Evolutionary conservation across 1,140 invertebrate genomes (phyloP), one percentile per base, ranked within the genome.

Genomic region (Telenomus remus): DNA sequence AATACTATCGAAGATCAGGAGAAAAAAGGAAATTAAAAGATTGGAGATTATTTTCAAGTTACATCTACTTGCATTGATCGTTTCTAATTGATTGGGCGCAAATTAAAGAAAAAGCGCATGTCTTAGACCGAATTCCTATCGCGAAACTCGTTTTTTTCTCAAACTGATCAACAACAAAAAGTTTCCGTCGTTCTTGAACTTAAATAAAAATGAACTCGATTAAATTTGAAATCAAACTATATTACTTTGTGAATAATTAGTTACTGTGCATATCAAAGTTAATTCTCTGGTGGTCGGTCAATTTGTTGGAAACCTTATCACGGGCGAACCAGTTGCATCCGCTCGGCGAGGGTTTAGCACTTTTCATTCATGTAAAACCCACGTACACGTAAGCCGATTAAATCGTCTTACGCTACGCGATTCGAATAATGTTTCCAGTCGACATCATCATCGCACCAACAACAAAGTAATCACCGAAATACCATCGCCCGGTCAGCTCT

Each of bases 401-500:
- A 75, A 75, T 75, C 72, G 59, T 75, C 72, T 75, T 75, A 69
- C 64, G 48, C 47, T 19, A 6, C 19, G 59, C 72, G 44, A 64
- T 65, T 69, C 64, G 60, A 69, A 69, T 75, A 69, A 59, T 64
- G 64, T 75, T 75, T 75, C 60, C 72, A 75, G 59, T 69, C 72
- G 65, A 75, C 72, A 75, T 75, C 72, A 75, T 75, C 72, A 75
- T 69, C 65, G 72, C 59, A 12, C 14, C 54, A 54, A 69, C 53
- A 59, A 75, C 72, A 75, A 75, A 69, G 72, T 64, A 75, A 75
- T 75, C 72, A 60, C 65, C 72, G 65, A 75, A 75, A 75, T 75
- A 75, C 19, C 54, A 75, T 75, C 64, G 64, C 64, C 63, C 46
- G 53, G 50, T n/a, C 54, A 37, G 7, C 4, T 49, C 19, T 27